Evolutionary conservation across 2,113 vertebrate genomes (phyloP).

Genomic region (Eupsittula cactorum): DNA sequence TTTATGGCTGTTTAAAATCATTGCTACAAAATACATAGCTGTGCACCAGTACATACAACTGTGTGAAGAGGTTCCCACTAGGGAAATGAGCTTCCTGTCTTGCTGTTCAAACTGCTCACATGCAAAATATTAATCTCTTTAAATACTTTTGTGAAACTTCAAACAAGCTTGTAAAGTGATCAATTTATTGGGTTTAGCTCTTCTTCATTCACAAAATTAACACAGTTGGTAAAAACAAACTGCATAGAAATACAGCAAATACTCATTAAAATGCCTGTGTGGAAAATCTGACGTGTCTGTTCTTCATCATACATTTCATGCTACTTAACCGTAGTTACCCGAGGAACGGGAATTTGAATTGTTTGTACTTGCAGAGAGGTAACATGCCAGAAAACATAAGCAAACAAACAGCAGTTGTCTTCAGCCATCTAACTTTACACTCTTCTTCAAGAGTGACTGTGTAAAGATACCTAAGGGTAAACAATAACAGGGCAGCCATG

Average conservation of each 20-base stretch:
- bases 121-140: background rate
- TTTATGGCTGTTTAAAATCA: background rate
- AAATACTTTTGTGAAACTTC: background rate
- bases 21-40: background rate
- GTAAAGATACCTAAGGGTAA: background rate
- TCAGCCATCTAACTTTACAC: background rate
- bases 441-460: background rate
- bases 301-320: background rate
- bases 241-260: background rate
- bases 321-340: background rate
- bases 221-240: background rate
- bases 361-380: background rate
- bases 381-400: background rate
- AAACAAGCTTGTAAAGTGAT: background rate
- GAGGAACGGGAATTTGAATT: background rate
- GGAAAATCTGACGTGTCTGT: background rate
- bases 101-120: background rate
- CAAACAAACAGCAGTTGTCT: background rate
- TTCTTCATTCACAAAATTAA: background rate
- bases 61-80: background rate
- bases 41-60: background rate
- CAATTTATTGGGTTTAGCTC: background rate
- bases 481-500: background rate
- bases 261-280: background rate
- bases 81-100: background rate